Evolutionary conservation across 2,797 vertebrate species (phyloP), one percentile per base, ranked within the genome.

Genomic region (Tokudaia tokunoshimensis): DNA sequence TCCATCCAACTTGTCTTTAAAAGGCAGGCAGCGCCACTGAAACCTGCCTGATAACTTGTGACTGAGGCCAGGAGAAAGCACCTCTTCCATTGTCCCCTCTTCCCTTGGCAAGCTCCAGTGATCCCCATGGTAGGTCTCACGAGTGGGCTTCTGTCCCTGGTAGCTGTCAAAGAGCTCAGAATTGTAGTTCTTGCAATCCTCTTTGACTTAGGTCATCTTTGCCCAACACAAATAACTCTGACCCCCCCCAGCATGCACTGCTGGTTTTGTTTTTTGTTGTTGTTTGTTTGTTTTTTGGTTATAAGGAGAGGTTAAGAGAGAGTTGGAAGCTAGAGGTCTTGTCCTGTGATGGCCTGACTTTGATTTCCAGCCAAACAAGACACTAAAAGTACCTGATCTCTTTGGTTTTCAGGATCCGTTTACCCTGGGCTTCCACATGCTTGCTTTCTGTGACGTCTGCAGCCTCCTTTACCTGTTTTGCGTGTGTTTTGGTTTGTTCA

Each of bases 291-390:
- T 41, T 41, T 41, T 41, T 87, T 82, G 59, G 55, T 79, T 97
- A 52, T 92, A 84, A 84, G 44, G 37, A 41, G 57, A 50, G 50
- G 26, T 29, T 65, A 89, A 67, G 74, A 15, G 65, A 52, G 34
- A 72, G 72, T 87, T 79, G 72, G 70, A 95, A 95, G 34, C 92
- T 31, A 86, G 41, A 31, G n/a, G 37, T 34, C 65, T 93, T 83
- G 92, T 96, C 94, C 94, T 95, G 63, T 37, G 61, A 92, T 61
- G 63, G 86, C 82, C 26, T 74, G 89, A 92, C 83, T 92, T 95
- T 84, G 81, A 79, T 93, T 94, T 96, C 91, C 92, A 95, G 94
- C 67, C 52, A 57, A 80, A 94, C 83, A 95, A 44, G 85, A 93
- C 74, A 94, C 72, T 65, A 91, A 72, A 67, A 96, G 61, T 61